phyloP scores from a whole-genome alignment of 1,140 invertebrate genomes.

The Listronotus bonariensis region DNA sequence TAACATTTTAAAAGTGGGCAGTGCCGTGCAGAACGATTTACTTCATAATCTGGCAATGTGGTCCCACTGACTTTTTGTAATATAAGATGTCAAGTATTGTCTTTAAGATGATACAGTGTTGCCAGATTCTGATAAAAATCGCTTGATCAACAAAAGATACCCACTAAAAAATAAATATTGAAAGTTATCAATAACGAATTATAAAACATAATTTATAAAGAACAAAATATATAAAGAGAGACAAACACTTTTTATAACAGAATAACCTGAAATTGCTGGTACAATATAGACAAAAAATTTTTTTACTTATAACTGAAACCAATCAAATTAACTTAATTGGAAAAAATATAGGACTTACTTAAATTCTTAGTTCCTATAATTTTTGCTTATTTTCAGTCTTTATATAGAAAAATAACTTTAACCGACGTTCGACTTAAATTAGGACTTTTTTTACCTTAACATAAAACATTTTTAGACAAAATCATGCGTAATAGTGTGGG shows the following conservation, averaged over 20 bases:
- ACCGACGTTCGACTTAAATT: slow-evolving; percentile 2
- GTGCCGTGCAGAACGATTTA: no score
- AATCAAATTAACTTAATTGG: not conserved
- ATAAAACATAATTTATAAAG: slow-evolving; percentile 1
- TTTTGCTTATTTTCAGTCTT: slow-evolving; percentile 6
- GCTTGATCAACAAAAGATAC: not conserved
- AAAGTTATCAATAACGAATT: not conserved
- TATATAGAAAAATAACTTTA: not conserved
- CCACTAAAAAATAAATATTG: not conserved
- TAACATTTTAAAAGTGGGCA: no score
- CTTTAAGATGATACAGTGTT: no score
- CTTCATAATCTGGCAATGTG: no score
- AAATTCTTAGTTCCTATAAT: not conserved
- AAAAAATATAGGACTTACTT: not conserved
- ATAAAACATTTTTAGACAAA: slow-evolving; percentile 1
- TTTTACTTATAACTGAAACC: not conserved
- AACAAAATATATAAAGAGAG: not conserved
- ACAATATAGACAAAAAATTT: not conserved
- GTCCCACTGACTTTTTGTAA: no score
- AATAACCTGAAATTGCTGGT: not conserved
- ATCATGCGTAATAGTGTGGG: not conserved
- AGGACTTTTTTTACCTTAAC: not conserved
- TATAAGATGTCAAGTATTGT: no score
- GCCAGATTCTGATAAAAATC: no score
- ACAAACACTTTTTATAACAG: not conserved